Evolutionary conservation across 2,113 vertebrate genomes (phyloP).

Genomic region (Apodemus sylvaticus): DNA sequence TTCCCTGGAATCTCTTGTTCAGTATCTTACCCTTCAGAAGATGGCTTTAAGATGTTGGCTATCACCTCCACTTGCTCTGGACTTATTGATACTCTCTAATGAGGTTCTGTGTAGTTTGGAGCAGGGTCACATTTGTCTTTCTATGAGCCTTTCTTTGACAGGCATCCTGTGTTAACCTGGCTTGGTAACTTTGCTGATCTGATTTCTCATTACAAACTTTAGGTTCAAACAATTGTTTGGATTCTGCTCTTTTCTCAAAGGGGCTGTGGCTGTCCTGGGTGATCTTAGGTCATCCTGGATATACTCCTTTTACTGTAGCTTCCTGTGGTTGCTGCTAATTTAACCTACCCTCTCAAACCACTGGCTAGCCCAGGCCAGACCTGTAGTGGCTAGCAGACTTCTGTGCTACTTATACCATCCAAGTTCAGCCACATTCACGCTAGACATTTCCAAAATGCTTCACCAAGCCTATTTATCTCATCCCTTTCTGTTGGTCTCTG

Average conservation of each 20-base stretch:
- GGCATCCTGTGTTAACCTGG: not conserved
- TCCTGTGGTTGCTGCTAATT: not conserved
- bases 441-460: not conserved
- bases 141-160: not conserved
- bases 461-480: not conserved
- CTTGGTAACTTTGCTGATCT: not conserved
- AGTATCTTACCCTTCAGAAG: too few species aligned
- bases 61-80: too few species aligned
- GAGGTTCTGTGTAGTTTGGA: not conserved
- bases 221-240: not conserved
- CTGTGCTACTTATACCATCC: not conserved
- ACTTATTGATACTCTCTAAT: too few species aligned
- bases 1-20: not conserved
- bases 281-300: not conserved
- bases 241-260: not conserved
- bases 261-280: not conserved
- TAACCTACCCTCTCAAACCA: fast-evolving
- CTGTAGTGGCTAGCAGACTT: not conserved
- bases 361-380: not conserved
- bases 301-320: not conserved
- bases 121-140: not conserved
- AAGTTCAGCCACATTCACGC: not conserved
- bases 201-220: not conserved
- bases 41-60: not conserved
- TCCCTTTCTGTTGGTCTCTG: not conserved